A percentile compares a stretch with the other conserved stretches of the same genome.
Evolutionary conservation across 2,113 vertebrate species (phyloP).

Genomic region (Vicugna pacos): DNA sequence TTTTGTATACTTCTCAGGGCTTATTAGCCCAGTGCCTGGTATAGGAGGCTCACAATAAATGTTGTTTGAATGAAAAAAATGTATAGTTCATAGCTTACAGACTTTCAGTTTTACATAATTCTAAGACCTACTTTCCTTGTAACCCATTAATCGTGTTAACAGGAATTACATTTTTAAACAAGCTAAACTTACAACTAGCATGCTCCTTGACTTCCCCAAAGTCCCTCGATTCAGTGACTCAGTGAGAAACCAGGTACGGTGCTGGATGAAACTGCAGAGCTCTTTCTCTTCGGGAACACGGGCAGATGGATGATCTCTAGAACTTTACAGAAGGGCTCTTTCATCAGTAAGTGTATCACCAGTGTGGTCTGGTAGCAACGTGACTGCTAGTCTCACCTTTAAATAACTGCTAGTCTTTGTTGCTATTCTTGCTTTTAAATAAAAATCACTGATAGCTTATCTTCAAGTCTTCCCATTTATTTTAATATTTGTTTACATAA

Average conservation of each 20-base stretch:
- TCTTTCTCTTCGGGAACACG: neutral
- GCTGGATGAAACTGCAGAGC: neutral
- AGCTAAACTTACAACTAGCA: neutral
- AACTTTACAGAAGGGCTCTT: neutral
- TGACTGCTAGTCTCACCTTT: neutral
- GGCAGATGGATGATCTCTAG: neutral
- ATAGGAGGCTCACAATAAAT: neutral
- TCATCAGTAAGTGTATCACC: neutral
- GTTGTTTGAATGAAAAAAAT: neutral
- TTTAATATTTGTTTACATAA: neutral
- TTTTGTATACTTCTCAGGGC: neutral
- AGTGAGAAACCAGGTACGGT: neutral
- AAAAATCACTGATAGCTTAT: neutral
- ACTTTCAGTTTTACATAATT: neutral
- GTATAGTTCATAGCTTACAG: neutral
- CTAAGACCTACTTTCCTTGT: neutral
- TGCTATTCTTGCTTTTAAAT: neutral
- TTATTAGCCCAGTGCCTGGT: neutral
- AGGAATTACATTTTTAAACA: neutral
- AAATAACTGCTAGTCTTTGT: neutral
- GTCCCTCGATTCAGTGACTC: neutral
- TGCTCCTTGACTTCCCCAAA: neutral
- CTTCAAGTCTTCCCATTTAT: conserved; percentile 26
- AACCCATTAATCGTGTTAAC: neutral
- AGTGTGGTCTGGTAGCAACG: neutral